These are phyloP conservation scores for Pachyuromys duprasi DNA, from an alignment of 2,797 vertebrate species.

Conservation along the genomic window DNA sequence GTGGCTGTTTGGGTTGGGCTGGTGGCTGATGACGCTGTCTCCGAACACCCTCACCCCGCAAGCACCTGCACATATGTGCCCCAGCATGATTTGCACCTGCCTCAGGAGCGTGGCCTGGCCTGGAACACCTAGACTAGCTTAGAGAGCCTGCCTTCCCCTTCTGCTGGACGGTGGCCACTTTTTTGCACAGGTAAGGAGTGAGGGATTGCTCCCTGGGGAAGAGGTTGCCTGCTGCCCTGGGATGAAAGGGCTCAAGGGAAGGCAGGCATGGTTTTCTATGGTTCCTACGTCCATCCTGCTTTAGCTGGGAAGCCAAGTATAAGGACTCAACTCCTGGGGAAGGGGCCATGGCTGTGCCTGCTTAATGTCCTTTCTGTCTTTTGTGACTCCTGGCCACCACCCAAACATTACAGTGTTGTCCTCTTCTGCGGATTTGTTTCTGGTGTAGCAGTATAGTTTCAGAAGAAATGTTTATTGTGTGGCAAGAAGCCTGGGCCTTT, in stretches of 20 bases:
- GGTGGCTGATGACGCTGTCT: slow-evolving; percentile 58
- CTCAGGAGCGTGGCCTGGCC: neutral
- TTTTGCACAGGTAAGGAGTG: slow-evolving; percentile 36
- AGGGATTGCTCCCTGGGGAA: neutral
- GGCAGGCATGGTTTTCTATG: no score
- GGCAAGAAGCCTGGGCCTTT: no score
- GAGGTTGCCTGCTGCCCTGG: no score
- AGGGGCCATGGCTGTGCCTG: fast-evolving
- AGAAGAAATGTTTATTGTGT: fast-evolving
- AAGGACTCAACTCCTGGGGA: neutral
- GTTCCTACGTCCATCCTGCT: neutral
- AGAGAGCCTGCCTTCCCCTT: neutral
- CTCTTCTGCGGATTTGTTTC: neutral
- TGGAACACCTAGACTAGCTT: neutral
- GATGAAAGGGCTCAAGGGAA: no score
- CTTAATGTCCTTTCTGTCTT: neutral
- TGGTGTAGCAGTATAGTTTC: neutral
- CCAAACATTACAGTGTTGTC: no score
- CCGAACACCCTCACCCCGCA: fast-evolving
- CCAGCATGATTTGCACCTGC: fast-evolving
- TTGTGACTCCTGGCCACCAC: fast-evolving
- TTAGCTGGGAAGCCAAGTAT: no score
- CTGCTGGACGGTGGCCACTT: neutral
- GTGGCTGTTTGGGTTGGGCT: slow-evolving; percentile 19
- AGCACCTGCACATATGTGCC: fast-evolving